phyloP scores from a whole-genome alignment of 2,113 vertebrate species.

The Onychostruthus taczanowskii region DNA sequence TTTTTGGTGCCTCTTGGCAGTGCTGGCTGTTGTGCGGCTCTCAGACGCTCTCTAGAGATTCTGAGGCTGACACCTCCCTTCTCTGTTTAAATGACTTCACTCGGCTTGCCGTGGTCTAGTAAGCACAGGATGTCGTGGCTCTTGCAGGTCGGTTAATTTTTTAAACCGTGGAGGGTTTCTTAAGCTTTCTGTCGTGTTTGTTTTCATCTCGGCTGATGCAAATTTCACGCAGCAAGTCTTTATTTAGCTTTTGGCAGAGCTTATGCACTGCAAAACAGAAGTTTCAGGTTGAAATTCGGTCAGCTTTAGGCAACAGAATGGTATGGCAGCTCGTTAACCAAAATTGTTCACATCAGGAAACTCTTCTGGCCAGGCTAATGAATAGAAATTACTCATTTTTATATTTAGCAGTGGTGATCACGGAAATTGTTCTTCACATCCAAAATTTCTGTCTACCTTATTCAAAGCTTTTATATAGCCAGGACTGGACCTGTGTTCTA shows the following conservation, averaged over 20 bases:
- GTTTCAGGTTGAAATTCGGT: background rate
- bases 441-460: background rate
- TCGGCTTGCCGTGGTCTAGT: background rate
- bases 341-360: background rate
- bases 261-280: accelerated
- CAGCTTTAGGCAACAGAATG: background rate
- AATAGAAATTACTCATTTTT: background rate
- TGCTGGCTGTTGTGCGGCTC: accelerated
- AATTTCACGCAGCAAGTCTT: accelerated
- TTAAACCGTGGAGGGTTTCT: background rate
- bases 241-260: background rate
- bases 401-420: background rate
- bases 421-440: background rate
- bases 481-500: background rate
- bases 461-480: background rate
- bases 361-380: background rate
- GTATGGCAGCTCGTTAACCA: background rate
- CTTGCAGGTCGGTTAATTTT: background rate
- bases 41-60: background rate
- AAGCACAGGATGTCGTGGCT: background rate
- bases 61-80: constrained; percentile 26
- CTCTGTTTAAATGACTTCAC: background rate
- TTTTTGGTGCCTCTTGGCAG: accelerated
- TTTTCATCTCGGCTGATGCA: background rate
- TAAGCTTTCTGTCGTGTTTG: background rate